Evolutionary conservation across 1,140 invertebrate species (phyloP), one percentile per base, ranked within the genome.

Genomic region (Drosophila virilis): DNA sequence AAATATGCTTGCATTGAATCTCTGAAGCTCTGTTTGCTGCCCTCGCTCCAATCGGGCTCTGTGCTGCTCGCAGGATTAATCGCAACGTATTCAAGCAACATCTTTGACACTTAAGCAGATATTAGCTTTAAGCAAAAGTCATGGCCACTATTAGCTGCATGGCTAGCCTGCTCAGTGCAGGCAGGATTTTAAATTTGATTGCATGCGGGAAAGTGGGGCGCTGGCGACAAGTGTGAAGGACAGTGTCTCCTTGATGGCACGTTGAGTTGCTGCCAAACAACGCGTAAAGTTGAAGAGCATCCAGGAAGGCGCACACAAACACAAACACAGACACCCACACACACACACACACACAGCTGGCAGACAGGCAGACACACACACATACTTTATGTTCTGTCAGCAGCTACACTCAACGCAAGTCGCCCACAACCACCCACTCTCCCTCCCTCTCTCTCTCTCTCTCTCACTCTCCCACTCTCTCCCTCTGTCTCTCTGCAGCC

Each of bases 221-320:
- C 33, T n/a, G 6, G 59, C 42, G 43, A 28, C n/a, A 28, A 37
- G 22, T 45, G 52, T 50, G 52, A 57, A 50, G 58, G 45, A 68
- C 65, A 62, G 45, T 38, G 50, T 22, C 42, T 37, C 42, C 10
- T 40, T 28, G 40, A 57, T 32, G 43, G n/a, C 52, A 43, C 13
- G 37, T 38, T 54, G 67, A 55, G 61, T 33, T 64, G 55, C n/a
- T 60, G 55, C 70, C 70, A 73, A 73, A 68, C 70, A 73, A 60
- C 71, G 65, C 72, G 59, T 52, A 64, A 70, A 74, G 13, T 58
- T 70, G 58, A 64, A 57, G 59, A 58, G 72, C 58, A 69, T 40
- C 45, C 65, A 62, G 65, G 28, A 60, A 74, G 54, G 42, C 48
- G 48, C 12, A 37, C 55, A 48, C 22, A 59, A 17, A n/a, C n/a